Percentiles rank a stretch among this genome's conserved stretches.
Evolutionary conservation across 30 jellyfish, hydroid and myxozoan genomes (phyloP).

Genomic region (Clytia hemisphaerica): DNA sequence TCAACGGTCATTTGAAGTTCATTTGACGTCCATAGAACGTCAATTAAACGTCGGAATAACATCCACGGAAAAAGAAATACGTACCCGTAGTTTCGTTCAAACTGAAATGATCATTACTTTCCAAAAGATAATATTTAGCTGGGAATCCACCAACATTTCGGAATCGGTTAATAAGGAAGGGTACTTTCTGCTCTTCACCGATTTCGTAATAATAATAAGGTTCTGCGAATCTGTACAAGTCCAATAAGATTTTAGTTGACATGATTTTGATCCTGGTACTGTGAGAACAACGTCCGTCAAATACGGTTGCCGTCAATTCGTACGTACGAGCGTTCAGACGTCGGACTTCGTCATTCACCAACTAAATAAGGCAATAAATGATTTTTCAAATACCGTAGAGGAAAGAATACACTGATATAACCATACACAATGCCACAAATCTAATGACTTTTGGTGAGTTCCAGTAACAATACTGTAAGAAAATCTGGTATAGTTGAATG

Average conservation of each 20-base stretch:
- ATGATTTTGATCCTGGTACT: conserved; percentile 25
- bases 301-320: conserved; percentile 46
- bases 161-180: conserved; percentile 31
- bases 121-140: conserved; percentile 53
- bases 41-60: not conserved
- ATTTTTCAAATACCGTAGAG: no score
- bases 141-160: conserved; percentile 32
- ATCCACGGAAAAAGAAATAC: not conserved
- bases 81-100: conserved; percentile 68
- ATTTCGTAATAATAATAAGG: conserved; percentile 25
- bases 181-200: conserved; percentile 37
- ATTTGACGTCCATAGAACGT: not conserved
- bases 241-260: conserved; percentile 14
- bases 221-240: conserved; percentile 35
- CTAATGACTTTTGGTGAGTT: no score
- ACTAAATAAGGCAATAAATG: no score
- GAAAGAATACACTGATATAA: no score
- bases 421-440: no score
- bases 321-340: conserved; percentile 43
- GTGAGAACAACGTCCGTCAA: conserved; percentile 68
- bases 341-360: no score
- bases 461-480: no score
- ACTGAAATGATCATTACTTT: conserved; percentile 33
- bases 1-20: no score
- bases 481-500: no score